Evolutionary conservation across 92 coral and sea anemone species (phyloP).

Genomic region (Desmophyllum pertusum): DNA sequence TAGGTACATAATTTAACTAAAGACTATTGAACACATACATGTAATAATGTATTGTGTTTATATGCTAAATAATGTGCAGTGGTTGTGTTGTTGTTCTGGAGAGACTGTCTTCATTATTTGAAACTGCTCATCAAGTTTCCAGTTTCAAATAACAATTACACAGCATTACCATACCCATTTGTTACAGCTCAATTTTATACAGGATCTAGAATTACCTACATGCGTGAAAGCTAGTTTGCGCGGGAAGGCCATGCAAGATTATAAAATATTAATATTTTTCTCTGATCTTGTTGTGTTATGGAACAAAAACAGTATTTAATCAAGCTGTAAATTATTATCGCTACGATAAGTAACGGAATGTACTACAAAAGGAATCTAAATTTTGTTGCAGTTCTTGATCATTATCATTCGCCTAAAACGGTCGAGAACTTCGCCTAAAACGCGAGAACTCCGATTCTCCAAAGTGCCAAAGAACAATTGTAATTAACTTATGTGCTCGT

Average conservation of each 20-base stretch:
- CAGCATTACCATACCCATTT: neutral
- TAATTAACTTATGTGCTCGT: neutral
- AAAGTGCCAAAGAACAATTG: neutral
- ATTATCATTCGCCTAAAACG: neutral
- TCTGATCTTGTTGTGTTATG: neutral
- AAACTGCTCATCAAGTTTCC: neutral
- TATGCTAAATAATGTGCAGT: neutral
- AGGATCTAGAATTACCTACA: neutral
- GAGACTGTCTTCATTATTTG: neutral
- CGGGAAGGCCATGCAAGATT: neutral
- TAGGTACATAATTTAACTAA: too few species aligned
- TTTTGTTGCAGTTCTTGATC: neutral
- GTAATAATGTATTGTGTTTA: too few species aligned
- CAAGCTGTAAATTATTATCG: neutral
- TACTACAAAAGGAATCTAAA: neutral
- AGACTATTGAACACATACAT: too few species aligned
- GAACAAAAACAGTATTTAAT: neutral
- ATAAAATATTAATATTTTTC: neutral
- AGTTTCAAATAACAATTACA: neutral
- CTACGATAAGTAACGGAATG: neutral
- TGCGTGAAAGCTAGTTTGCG: neutral
- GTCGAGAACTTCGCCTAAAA: too few species aligned
- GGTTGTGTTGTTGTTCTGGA: neutral
- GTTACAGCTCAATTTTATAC: neutral
- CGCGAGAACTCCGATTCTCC: neutral